Evolutionary conservation across 2,797 vertebrate species (phyloP).

Genomic region (Anisognathus igniventris): DNA sequence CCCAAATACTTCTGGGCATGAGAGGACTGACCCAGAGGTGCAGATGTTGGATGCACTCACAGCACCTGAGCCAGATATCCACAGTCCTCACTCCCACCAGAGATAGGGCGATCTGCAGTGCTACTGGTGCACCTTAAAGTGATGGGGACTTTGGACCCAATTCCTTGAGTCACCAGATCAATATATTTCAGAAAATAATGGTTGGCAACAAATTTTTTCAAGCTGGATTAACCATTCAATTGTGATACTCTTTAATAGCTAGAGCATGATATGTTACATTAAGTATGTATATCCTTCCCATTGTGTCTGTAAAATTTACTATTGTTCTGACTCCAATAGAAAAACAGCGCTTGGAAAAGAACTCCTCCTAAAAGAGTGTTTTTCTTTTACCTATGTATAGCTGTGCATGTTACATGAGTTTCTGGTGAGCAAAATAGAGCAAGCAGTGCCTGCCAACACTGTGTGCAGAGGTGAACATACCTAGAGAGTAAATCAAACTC

Average conservation of each 20-base stretch:
- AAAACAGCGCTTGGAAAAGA: neutral
- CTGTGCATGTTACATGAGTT: neutral
- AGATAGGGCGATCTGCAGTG: neutral
- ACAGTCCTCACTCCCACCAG: neutral
- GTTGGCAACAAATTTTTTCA: neutral
- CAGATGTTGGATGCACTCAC: neutral
- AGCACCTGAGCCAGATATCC: neutral
- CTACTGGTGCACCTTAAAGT: neutral
- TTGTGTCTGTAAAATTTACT: neutral
- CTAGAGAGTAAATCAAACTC: neutral
- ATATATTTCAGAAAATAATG: neutral
- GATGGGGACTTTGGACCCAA: neutral
- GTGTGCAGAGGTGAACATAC: neutral
- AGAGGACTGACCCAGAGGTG: neutral
- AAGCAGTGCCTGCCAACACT: neutral
- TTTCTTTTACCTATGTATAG: neutral
- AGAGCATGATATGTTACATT: rapidly evolving
- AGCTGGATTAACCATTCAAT: neutral
- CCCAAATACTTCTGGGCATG: neutral
- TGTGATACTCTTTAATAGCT: neutral
- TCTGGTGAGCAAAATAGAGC: neutral
- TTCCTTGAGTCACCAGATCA: neutral
- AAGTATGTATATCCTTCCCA: neutral
- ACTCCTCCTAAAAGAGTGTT: neutral
- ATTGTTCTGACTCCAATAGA: neutral